These are phyloP conservation scores for Bibio marci DNA, from an alignment of 2,888 invertebrate genomes.

Conservation along the genomic window DNA sequence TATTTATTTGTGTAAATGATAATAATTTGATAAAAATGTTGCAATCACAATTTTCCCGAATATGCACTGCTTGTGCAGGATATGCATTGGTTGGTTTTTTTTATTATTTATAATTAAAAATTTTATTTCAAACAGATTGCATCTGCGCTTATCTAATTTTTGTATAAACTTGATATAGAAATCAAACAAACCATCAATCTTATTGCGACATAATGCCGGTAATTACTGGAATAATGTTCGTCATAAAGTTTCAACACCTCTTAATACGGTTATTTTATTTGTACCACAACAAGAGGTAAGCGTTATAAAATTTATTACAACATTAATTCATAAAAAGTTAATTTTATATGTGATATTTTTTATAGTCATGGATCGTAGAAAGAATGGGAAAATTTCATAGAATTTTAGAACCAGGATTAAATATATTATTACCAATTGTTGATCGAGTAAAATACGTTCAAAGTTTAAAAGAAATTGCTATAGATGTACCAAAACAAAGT, in stretches of 20 bases:
- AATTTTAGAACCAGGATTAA: conserved; percentile 88
- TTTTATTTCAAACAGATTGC: no score
- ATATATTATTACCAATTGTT: conserved; percentile 75
- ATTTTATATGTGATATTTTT: conserved; percentile 12
- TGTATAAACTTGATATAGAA: no score
- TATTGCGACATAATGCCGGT: no score
- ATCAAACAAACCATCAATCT: no score
- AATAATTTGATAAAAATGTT: no score
- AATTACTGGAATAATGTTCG: conserved; percentile 9
- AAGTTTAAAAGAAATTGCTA: conserved; percentile 96
- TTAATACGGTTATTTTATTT: conserved; percentile 90
- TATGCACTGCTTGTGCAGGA: no score
- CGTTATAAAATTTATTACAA: not conserved
- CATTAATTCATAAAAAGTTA: conserved; percentile 4
- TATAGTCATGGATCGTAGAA: conserved; percentile 90
- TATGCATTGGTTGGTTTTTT: no score
- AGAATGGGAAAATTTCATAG: conserved; percentile 94
- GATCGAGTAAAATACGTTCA: conserved; percentile 96
- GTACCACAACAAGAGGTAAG: conserved; percentile 96
- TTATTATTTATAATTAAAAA: no score
- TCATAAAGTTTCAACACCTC: conserved; percentile 45
- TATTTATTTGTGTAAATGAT: no score
- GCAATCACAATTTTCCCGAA: no score
- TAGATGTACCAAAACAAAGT: conserved; percentile 96
- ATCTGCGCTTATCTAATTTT: no score